phyloP scores from a whole-genome alignment of 2,797 vertebrate species.

The Bufotes viridis region DNA sequence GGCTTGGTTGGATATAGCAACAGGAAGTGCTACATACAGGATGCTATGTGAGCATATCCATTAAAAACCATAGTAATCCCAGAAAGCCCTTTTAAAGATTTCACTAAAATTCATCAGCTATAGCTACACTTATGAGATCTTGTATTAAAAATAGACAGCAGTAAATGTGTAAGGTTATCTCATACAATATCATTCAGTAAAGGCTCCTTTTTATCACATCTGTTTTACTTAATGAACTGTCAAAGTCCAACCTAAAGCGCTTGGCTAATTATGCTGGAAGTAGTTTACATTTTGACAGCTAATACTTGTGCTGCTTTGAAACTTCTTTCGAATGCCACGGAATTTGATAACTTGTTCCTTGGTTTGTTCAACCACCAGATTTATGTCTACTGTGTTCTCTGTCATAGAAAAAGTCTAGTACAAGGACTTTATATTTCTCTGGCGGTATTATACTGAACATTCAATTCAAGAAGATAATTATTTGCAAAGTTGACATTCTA shows the following conservation, averaged over 20 bases:
- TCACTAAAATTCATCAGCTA: background rate
- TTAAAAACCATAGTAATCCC: no score
- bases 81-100: no score
- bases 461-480: slow-evolving; percentile 44
- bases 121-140: slow-evolving; percentile 25
- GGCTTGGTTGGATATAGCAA: no score
- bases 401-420: slow-evolving; percentile 44
- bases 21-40: no score
- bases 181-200: slow-evolving; percentile 21
- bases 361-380: slow-evolving; percentile 52
- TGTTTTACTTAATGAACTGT: slow-evolving; percentile 34
- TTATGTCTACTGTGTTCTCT: slow-evolving; percentile 38
- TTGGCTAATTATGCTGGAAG: slow-evolving; percentile 45
- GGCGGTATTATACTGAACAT: slow-evolving; percentile 38
- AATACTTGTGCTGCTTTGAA: slow-evolving; percentile 41
- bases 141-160: slow-evolving; percentile 36
- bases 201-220: slow-evolving; percentile 51
- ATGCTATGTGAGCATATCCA: no score
- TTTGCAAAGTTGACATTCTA: slow-evolving; percentile 47
- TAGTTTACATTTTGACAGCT: slow-evolving; percentile 54
- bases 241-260: slow-evolving; percentile 35
- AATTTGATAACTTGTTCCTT: slow-evolving; percentile 56
- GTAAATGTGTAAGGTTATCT: slow-evolving; percentile 2
- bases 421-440: slow-evolving; percentile 46
- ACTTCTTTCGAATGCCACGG: slow-evolving; percentile 35